Evolutionary conservation across 1,140 invertebrate species (phyloP).

Genomic region (Euura saliciscinereae): DNA sequence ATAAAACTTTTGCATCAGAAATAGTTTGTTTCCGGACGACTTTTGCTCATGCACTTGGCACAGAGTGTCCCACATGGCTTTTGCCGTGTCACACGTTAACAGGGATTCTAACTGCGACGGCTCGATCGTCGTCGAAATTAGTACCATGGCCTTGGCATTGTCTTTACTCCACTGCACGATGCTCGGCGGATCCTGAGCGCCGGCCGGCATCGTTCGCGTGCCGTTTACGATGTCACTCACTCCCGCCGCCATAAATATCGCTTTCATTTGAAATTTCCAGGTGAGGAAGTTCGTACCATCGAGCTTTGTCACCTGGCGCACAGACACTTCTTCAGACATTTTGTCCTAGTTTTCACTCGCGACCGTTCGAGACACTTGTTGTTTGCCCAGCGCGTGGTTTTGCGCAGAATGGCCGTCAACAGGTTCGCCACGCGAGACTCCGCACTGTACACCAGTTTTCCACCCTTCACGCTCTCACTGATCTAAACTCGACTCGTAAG

Average conservation of each 20-base stretch:
- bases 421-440: too few species aligned
- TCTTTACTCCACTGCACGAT: slow-evolving; percentile 11
- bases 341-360: neutral
- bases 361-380: too few species aligned
- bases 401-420: too few species aligned
- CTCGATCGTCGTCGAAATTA: slow-evolving; percentile 21
- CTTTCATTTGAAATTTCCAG: slow-evolving; percentile 21
- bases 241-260: slow-evolving; percentile 12
- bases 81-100: slow-evolving; percentile 13
- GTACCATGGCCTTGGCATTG: slow-evolving; percentile 18
- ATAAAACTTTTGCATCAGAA: slow-evolving; percentile 16
- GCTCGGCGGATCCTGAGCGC: neutral
- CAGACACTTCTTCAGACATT: slow-evolving; percentile 17
- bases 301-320: slow-evolving; percentile 14
- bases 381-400: too few species aligned
- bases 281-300: slow-evolving; percentile 21
- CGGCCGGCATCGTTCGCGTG: neutral
- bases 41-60: slow-evolving; percentile 15
- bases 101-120: slow-evolving; percentile 15
- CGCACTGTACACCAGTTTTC: too few species aligned
- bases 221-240: slow-evolving; percentile 12
- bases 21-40: slow-evolving; percentile 9
- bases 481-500: too few species aligned
- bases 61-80: slow-evolving; percentile 22
- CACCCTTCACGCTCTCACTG: too few species aligned